Base-by-base conservation (phyloP, 1,140 invertebrate genomes). In the Chironomus striatipennis region DNA sequence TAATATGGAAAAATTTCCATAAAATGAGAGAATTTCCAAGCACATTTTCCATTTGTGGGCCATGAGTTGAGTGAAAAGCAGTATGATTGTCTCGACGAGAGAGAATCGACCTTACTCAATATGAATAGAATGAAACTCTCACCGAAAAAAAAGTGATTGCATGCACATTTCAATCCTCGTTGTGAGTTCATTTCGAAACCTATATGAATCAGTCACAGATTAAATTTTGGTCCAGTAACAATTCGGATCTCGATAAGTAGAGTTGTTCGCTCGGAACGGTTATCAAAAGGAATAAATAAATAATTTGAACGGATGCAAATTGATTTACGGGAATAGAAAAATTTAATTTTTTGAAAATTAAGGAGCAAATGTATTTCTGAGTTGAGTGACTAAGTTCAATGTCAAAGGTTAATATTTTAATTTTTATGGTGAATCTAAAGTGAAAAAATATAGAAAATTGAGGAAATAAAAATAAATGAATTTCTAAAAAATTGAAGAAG, bases 171-270 rank as follows among this genome's bases (percentile, higher is more conserved):
- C 15, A 12, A 57, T 57, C 24, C 24, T 34, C 24, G 24, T 34
- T 34, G 24, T 34, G 24, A 34, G 24, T 34, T 34, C 24, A 34
- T 57, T 57, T 57, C 47, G 47, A 57, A 57, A 15, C 47, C 12
- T 57, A 57, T 57, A 57, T 57, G 47, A 57, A 57, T 57, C 47
- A 57, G 47, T 57, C 47, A 57, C 12, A 57, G 47, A 57, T 57
- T 57, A 57, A n/a, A 57, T 57, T 57, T 57, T 57, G 47, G 47
- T 57, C 47, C 47, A 57, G 47, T 57, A 57, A n/a, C 15, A n/a
- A 57, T n/a, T 57, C 12, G 47, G 9, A 57, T n/a, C 47, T 57
- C 47, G 12, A 57, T 57, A n/a, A 12, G n/a, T 57, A 12, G n/a
- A 57, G 47, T 57, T 5, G 47, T 10, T 57, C 12, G 4, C 10